Base-by-base conservation (phyloP, 2,888 invertebrate genomes). In the Campopleginae sp. region DNA sequence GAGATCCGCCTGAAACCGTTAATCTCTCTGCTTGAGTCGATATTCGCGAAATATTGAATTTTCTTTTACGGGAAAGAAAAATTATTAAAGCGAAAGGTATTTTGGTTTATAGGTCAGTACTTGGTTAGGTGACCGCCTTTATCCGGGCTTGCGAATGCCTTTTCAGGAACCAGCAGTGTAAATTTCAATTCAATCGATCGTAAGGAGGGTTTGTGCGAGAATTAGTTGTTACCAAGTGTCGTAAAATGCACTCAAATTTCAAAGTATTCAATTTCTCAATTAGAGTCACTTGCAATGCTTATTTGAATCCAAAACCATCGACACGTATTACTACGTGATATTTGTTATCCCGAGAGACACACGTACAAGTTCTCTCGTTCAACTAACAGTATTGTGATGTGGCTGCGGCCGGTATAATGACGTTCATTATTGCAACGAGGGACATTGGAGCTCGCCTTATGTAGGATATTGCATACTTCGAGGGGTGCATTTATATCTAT, bases 351-450 rank as follows among this genome's bases (percentile, higher is more conserved):
- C 63, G 63, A 44, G 44, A 70, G 79, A 33, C 48, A 72, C 66
- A 65, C 31, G n/a, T 70, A 70, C 58, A 51, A 79, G 33, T 79
- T 83, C 44, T 83, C 44, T 63, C 63, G 44, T 63, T 19, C 51
- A 51, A 23, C 61, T 46, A 48, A 23, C 33, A 44, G 79, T 75
- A 75, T 79, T 77, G 46, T 58, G 51, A 79, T 61, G 14, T 42
- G 68, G 78, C 46, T 48, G 23, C 23, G 46, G 66, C 61, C n/a
- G 51, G 65, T 76, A 42, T 83, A 79, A 79, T 74, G 82, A 44
- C 68, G 74, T 74, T 83, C 74, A 74, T 83, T 83, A 74, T 79
- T 79, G 82, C 74, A 33, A 54, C 74, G 38, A 78, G 82, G 75
- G 68, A 74, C 74, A 83, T 83, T 51, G 74, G 31, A 23, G 78